Evolutionary conservation across 2,113 vertebrate genomes (phyloP), one percentile per base, ranked within the genome.

Genomic region (Grallaria varia): DNA sequence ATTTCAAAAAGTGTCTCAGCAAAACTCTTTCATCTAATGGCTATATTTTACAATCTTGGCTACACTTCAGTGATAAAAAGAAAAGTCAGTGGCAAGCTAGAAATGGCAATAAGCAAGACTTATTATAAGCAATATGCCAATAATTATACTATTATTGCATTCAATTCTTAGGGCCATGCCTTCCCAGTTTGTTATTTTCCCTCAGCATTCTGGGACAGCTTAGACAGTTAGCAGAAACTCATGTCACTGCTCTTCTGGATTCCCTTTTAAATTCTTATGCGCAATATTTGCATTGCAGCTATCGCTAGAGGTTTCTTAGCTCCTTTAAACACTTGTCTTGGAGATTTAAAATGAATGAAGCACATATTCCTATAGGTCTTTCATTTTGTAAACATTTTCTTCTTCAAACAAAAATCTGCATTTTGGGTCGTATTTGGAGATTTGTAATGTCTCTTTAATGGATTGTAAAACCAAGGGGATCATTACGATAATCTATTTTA

Each of bases 401-500:
- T 92, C 77, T 91, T 95, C 96, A 95, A 95, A 96, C 53, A 91
- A 71, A 96, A 96, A 90, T 96, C 93, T 96, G 90, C 82, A 93
- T 95, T 92, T 87, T 90, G 90, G 87, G 93, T 97, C 85, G 71
- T 94, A 96, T 94, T 94, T 95, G 82, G 90, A 96, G 90, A 71
- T 90, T 84, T 87, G 75, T 90, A 84, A 93, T 74, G 68, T 86
- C 72, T 90, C 75, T 94, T 89, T 83, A 96, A 97, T 55, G 63
- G 87, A 85, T 40, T 88, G 82, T 56, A 96, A 90, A 89, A 90
- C 90, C 90, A 96, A 95, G 90, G 90, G 90, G 79, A 93, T 87
- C 90, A 63, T 88, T 96, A 88, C 2, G 1, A 86, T 96, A 94
- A 96, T 95, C 93, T 94, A 83, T 74, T 88, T 94, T 85, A 96